Evolutionary conservation across 2,888 invertebrate species (phyloP), one percentile per base, ranked within the genome.

Genomic region (Aricia artaxerxes): DNA sequence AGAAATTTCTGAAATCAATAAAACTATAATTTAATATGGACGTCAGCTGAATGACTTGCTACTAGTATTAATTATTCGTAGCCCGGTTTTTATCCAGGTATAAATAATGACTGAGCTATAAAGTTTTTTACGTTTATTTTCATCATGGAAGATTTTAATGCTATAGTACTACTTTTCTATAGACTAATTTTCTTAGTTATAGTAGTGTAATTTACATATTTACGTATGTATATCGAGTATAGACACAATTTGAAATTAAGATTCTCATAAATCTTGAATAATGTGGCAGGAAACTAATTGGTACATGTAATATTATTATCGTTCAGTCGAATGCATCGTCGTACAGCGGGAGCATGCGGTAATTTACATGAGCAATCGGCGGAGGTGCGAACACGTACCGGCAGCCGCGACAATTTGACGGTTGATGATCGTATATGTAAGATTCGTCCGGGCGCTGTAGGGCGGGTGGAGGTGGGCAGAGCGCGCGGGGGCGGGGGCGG

Each of bases 391-490:
- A 76, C 53, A 73, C 44, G 40, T 73, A 44, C 73, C 73, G 40
- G 40, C 73, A 73, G 40, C 40, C 73, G 44, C 73, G 73, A 86
- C 88, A 90, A 91, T 90, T 91, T 90, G 88, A 91, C 89, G 88
- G 76, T 88, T 88, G 91, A 88, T 87, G 89, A 90, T 91, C 90
- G 90, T 92, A 92, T 91, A 92, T 92, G 87, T 89, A 89, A 89
- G 90, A 89, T 88, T 90, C 87, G 90, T 88, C 88, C 90, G 35
- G 69, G 69, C 87, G 89, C 84, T 85, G 80, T 80, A 80, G 82
- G 78, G 77, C 83, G 85, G 83, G 84, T 82, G 79, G 79, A 82
- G 80, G 83, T 80, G 82, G 85, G 83, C 82, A 82, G 82, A 80
- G 85, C 24, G 84, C 82, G 85, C 82, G 84, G 84, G 83, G 85